These are phyloP conservation scores for Himalopsyche kuldschensis DNA, from an alignment of 2,888 invertebrate genomes.

Conservation along the genomic window DNA sequence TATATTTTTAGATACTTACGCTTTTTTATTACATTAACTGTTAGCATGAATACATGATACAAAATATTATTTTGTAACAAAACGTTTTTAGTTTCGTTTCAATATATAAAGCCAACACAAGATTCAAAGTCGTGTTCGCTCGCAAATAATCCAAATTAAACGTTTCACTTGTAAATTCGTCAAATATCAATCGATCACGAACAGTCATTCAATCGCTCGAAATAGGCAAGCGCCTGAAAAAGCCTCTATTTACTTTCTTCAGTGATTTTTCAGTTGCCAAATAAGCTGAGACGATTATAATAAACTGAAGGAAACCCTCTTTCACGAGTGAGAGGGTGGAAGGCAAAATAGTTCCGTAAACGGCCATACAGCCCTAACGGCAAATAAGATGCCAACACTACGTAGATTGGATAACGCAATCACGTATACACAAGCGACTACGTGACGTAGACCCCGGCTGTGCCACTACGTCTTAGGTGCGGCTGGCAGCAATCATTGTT, in stretches of 20 bases:
- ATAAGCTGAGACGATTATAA: background rate
- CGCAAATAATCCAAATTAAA: background rate
- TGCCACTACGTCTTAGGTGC: background rate
- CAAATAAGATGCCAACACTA: constrained; percentile 1
- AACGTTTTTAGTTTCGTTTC: background rate
- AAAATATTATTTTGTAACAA: background rate
- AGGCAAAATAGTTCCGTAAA: background rate
- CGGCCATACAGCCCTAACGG: background rate
- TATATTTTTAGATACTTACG: too few species aligned
- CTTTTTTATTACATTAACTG: too few species aligned
- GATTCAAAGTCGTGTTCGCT: background rate
- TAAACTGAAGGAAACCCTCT: background rate
- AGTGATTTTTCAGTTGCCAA: background rate
- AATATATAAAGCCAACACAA: background rate
- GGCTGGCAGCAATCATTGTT: background rate
- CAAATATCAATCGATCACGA: background rate
- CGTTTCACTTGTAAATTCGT: background rate
- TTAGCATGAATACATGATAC: too few species aligned
- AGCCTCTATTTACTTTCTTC: background rate
- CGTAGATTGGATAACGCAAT: constrained; percentile 5
- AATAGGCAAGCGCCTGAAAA: background rate
- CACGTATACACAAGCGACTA: background rate
- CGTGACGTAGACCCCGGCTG: background rate
- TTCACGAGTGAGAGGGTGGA: background rate
- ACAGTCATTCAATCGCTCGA: background rate